Base-by-base conservation (phyloP, 1,140 invertebrate species). In the Zelostemma sp. region DNA sequence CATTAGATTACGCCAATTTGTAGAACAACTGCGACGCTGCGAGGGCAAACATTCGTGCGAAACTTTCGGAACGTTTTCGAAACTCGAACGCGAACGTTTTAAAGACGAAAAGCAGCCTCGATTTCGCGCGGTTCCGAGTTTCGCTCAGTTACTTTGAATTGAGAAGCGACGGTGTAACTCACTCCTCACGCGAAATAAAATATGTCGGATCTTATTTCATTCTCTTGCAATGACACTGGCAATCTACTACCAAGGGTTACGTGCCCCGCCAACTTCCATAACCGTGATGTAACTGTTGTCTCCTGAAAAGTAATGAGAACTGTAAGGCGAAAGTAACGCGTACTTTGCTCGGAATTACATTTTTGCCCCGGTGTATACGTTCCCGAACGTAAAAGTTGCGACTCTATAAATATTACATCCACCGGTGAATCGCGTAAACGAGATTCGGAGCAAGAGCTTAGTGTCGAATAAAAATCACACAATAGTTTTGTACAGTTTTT, bases 91-190 rank as follows among this genome's bases (percentile, higher is more conserved):
- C 25, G 3, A 3, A 8, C 25, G 25, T 28, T 28, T 28, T 8
- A 28, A 1, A 1, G 18, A 21, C 17, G 53, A 48, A 58, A 65
- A 38, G 45, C 51, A 53, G 47, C 51, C 38, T 54, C 48, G 54
- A 53, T 58, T 54, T 65, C 41, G 43, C 38, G n/a, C 5, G 11
- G 45, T 48, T 48, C 60, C 60, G 48, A 51, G 14, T 40, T 15
- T 11, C 11, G 11, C 35, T 40, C n/a, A 11, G 50, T 55, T 56
- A 54, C 35, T 61, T 18, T 51, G 38, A 59, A 56, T 60, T 49
- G 33, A 66, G 54, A 66, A 66, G 33, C 54, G 54, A 58, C 53
- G 33, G 31, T 55, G 63, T 54, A 15, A 28, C 45, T 60, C 31
- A 47, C 38, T 54, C 53, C 18, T 15, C 49, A 12, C 15, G 6